Evolutionary conservation across 2,888 invertebrate species (phyloP).

Genomic region (Cetonia aurata): DNA sequence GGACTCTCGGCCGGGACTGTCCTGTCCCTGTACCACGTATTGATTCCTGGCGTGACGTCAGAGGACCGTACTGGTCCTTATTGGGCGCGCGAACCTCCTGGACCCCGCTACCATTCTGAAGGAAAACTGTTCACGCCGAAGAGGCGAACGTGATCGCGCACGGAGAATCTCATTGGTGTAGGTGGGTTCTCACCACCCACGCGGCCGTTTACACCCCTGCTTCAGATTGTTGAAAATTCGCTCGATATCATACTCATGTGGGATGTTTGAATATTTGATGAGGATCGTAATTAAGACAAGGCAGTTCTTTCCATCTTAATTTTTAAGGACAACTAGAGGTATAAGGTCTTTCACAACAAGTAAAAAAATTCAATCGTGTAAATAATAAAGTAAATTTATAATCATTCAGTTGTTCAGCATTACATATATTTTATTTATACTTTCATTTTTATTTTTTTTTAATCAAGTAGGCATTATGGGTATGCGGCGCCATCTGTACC

Average conservation of each 20-base stretch:
- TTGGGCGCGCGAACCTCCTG: constrained; percentile 54
- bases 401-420: no score
- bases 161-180: constrained; percentile 65
- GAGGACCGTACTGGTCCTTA: constrained; percentile 54
- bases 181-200: constrained; percentile 68
- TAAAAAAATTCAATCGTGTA: no score
- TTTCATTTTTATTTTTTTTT: no score
- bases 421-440: no score
- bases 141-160: constrained; percentile 67
- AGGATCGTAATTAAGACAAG: no score
- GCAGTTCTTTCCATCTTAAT: no score
- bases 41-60: constrained; percentile 65
- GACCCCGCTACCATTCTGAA: constrained; percentile 55
- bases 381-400: no score
- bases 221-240: constrained; percentile 28
- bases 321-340: no score
- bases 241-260: constrained; percentile 20
- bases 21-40: constrained; percentile 60
- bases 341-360: no score
- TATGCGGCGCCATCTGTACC: no score
- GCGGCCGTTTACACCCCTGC: constrained; percentile 34
- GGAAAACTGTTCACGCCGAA: constrained; percentile 64
- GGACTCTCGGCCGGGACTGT: constrained; percentile 61
- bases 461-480: no score
- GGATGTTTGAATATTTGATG: background rate